Percentiles rank a stretch among this genome's conserved stretches.
Conservation (phyloP, 2,113 vertebrate species). For the Alaudala cheleensis region DNA sequence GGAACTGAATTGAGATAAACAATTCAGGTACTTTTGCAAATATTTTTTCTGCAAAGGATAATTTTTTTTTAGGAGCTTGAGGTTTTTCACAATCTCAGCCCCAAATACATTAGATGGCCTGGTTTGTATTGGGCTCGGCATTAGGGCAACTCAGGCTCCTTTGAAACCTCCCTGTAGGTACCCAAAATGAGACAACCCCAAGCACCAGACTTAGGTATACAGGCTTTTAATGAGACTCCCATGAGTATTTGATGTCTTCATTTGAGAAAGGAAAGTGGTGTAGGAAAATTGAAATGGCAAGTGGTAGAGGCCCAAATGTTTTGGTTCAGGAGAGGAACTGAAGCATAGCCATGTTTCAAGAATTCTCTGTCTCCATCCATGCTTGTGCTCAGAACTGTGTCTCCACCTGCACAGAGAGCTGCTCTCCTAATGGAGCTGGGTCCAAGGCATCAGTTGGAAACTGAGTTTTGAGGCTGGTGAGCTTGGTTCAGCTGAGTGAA, state of each 20-base stretch:
- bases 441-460: background rate
- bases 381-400: background rate
- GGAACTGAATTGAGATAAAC: background rate
- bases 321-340: background rate
- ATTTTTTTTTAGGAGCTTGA: too few species aligned
- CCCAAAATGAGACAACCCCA: background rate
- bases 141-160: background rate
- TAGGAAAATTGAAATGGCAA: constrained; percentile 1
- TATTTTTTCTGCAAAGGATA: background rate
- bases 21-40: background rate
- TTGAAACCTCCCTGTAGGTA: background rate
- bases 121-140: background rate
- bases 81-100: background rate
- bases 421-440: background rate
- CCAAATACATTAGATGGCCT: background rate
- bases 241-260: background rate
- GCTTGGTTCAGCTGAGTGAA: background rate
- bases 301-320: background rate
- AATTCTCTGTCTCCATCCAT: background rate
- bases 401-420: background rate
- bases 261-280: background rate
- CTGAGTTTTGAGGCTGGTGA: background rate
- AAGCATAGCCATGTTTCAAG: background rate
- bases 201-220: accelerated
- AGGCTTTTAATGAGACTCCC: background rate